Evolutionary conservation across 2,888 invertebrate species (phyloP).

Genomic region (Agrypnus murinus): DNA sequence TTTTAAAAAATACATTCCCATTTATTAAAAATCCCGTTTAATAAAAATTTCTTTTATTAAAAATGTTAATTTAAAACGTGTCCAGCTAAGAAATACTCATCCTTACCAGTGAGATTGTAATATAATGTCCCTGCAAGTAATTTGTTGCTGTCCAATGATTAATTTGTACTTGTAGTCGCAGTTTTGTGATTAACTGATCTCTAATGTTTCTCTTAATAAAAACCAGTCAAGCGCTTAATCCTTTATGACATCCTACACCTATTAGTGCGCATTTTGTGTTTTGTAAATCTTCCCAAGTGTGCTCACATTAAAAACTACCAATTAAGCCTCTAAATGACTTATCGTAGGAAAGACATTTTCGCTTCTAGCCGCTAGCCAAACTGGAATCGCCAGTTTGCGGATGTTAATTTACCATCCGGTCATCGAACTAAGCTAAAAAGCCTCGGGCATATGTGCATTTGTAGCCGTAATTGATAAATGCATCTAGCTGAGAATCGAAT

Average conservation of each 20-base stretch:
- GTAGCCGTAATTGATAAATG: slow-evolving; percentile 38
- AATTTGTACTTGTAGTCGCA: slow-evolving; percentile 3
- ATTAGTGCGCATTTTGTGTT: not conserved
- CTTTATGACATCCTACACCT: slow-evolving; percentile 14
- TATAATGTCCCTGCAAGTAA: slow-evolving; percentile 6
- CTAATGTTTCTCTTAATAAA: slow-evolving; percentile 21
- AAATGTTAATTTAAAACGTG: not conserved
- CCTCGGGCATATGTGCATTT: slow-evolving; percentile 44
- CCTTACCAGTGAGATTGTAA: not conserved
- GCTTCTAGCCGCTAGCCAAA: slow-evolving; percentile 49
- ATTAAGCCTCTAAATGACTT: slow-evolving; percentile 52
- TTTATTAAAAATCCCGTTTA: too few species aligned
- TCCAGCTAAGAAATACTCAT: not conserved
- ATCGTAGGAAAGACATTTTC: slow-evolving; percentile 46
- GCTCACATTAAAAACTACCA: slow-evolving; percentile 33
- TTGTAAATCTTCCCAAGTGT: not conserved
- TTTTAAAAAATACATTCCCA: too few species aligned
- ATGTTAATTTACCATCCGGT: slow-evolving; percentile 55
- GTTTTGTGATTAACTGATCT: slow-evolving; percentile 8
- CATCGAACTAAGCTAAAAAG: slow-evolving; percentile 53
- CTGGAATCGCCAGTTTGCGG: slow-evolving; percentile 56
- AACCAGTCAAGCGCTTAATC: slow-evolving; percentile 20
- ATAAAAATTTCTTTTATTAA: not conserved
- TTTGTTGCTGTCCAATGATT: slow-evolving; percentile 19
- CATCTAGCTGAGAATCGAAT: slow-evolving; percentile 20